Percentiles rank a stretch among this genome's conserved stretches.
These are phyloP conservation scores for Lymantria dispar DNA, from an alignment of 2,888 invertebrate genomes.

Conservation along the genomic window DNA sequence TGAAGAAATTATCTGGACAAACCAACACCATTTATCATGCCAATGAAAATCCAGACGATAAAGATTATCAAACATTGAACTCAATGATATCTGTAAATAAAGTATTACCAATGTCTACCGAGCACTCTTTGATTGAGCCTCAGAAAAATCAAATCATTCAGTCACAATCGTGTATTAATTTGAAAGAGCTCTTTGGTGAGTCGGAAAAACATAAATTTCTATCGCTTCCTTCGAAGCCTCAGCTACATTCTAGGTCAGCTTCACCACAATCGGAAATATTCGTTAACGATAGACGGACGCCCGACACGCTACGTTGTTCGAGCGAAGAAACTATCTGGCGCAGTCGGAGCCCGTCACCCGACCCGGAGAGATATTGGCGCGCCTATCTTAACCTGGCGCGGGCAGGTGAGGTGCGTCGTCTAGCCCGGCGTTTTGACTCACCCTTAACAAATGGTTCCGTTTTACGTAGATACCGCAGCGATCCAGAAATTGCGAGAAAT, in stretches of 20 bases:
- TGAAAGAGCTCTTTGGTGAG: conserved; percentile 93
- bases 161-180: conserved; percentile 87
- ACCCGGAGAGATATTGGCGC: conserved; percentile 86
- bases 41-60: conserved; percentile 76
- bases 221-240: conserved; percentile 74
- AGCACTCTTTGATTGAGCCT: conserved; percentile 39
- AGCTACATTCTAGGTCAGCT: conserved; percentile 72
- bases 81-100: conserved; percentile 12
- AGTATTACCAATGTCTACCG: conserved; percentile 29
- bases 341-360: conserved; percentile 88
- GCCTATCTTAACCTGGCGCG: conserved; percentile 87
- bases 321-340: conserved; percentile 86
- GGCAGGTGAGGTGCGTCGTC: conserved; percentile 89
- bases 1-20: conserved; percentile 77
- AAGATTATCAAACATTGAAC: conserved; percentile 49
- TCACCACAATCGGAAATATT: conserved; percentile 79
- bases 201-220: conserved; percentile 83
- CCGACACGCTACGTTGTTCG: conserved; percentile 79
- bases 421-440: conserved; percentile 90
- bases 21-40: conserved; percentile 76
- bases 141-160: conserved; percentile 65
- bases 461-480: conserved; percentile 87
- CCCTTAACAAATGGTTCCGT: conserved; percentile 78
- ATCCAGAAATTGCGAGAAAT: conserved; percentile 87
- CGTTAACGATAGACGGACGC: conserved; percentile 71